These are phyloP conservation scores for Parnassius smintheus DNA, from an alignment of 2,888 invertebrate genomes.

Conservation along the genomic window DNA sequence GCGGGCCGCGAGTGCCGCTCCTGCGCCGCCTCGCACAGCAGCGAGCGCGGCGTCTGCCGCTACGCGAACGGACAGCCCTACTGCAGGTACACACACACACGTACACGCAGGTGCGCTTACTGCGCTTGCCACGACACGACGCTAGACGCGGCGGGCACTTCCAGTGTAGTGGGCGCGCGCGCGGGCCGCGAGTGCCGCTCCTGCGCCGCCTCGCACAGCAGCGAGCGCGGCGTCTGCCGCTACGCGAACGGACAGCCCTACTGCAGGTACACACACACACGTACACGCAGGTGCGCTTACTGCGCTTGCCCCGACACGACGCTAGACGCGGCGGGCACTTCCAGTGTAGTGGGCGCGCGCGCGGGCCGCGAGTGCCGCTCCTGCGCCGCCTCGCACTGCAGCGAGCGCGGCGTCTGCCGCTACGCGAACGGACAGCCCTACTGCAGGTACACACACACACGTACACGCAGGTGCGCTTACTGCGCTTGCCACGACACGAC, in stretches of 20 bases:
- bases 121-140: too few relatives aligned
- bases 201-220: slow-evolving; percentile 90
- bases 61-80: slow-evolving; percentile 88
- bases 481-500: slow-evolving; percentile 79
- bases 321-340: too few relatives aligned
- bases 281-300: too few relatives aligned
- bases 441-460: slow-evolving; percentile 82
- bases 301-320: too few relatives aligned
- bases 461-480: too few relatives aligned
- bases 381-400: slow-evolving; percentile 90
- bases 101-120: too few relatives aligned
- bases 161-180: slow-evolving; percentile 78
- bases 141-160: slow-evolving; percentile 88
- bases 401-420: slow-evolving; percentile 91
- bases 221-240: slow-evolving; percentile 92
- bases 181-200: slow-evolving; percentile 88
- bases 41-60: slow-evolving; percentile 92
- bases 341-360: slow-evolving; percentile 54
- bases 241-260: slow-evolving; percentile 88
- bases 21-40: slow-evolving; percentile 90
- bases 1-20: slow-evolving; percentile 88
- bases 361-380: slow-evolving; percentile 89
- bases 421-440: slow-evolving; percentile 88
- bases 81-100: slow-evolving; percentile 80
- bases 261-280: slow-evolving; percentile 80